Evolutionary conservation across 2,888 invertebrate genomes (phyloP), one percentile per base, ranked within the genome.

Genomic region (Ormia ochracea): DNA sequence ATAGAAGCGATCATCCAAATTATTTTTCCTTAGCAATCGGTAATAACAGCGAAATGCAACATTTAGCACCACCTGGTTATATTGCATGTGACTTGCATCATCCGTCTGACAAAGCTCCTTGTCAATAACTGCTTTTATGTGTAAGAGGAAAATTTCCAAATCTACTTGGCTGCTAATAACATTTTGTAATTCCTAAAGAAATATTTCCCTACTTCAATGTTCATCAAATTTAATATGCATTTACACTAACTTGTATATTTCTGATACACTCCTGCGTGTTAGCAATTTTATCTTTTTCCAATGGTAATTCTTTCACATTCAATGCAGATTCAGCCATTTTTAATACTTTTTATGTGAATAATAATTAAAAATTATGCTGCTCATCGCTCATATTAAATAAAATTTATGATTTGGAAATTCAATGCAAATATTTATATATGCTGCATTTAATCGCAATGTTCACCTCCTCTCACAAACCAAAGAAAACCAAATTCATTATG

Each of bases 41-140:
- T 85, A 88, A 69, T 87, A 88, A n/a, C 83, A 83, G 0, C 88
- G 87, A 31, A 86, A 88, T 0, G 81, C 79, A 0, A 87, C 81
- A 79, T 88, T 88, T 2, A 88, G 61, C 0, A 85, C 82, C 12
- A 84, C 84, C 58, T 87, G 87, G 78, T 88, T 85, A 12, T 85
- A 77, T 19, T 78, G 68, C 10, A 48, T 31, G 10, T 81, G 65
- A 33, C 82, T 43, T 3, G 65, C 72, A 0, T 23, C 56, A 14
- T 70, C 63, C 4, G 6, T 17, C 3, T 38, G 31, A 7, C 31
- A 23, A 0, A 77, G 59, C 52, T 82, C 82, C 31, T 79, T 81
- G 4, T 70, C 43, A 48, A 84, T 82, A 50, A 83, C 69, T 0
- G 82, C 80, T 19, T 66, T 83, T 31, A 83, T 81, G 19, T 83